Evolutionary conservation across 2,797 vertebrate species (phyloP).

Genomic region (Carapus acus): DNA sequence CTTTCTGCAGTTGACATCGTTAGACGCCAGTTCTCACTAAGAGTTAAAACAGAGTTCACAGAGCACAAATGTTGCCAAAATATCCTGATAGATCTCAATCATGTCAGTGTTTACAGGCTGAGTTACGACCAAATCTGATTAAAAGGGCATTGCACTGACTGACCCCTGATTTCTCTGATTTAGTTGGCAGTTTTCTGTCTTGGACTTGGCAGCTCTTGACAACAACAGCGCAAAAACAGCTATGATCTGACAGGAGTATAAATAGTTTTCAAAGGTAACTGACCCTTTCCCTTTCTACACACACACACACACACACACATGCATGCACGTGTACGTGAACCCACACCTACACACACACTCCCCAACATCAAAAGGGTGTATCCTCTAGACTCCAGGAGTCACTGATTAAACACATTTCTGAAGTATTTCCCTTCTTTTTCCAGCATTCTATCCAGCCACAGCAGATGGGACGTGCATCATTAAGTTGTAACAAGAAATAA

Average conservation of each 20-base stretch:
- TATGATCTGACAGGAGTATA: slow-evolving; percentile 68
- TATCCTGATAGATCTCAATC: slow-evolving; percentile 55
- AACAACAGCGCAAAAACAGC: slow-evolving; percentile 54
- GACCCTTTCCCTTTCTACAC: slow-evolving; percentile 54
- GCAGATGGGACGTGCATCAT: slow-evolving; percentile 54
- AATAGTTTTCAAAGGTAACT: slow-evolving; percentile 68
- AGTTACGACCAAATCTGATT: slow-evolving; percentile 47
- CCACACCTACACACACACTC: slow-evolving; percentile 37
- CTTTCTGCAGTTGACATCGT: too few species aligned
- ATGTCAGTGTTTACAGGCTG: slow-evolving; percentile 43
- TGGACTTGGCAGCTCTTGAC: slow-evolving; percentile 62
- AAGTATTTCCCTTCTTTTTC: slow-evolving; percentile 57
- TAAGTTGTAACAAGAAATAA: slow-evolving; percentile 36
- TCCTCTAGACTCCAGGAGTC: slow-evolving; percentile 50
- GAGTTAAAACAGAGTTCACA: slow-evolving; percentile 22
- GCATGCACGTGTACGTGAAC: too few species aligned
- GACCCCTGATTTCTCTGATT: slow-evolving; percentile 67
- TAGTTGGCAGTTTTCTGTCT: slow-evolving; percentile 51
- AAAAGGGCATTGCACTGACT: slow-evolving; percentile 45
- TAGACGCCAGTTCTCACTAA: slow-evolving; percentile 4
- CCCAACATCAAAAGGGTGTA: slow-evolving; percentile 73
- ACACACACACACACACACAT: too few species aligned
- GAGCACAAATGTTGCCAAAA: slow-evolving; percentile 30
- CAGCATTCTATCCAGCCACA: slow-evolving; percentile 39
- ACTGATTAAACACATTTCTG: slow-evolving; percentile 70